A percentile compares a stretch with the other conserved stretches of the same genome.
Conservation (phyloP, 2,113 vertebrate genomes). For the Melospiza melodia region DNA sequence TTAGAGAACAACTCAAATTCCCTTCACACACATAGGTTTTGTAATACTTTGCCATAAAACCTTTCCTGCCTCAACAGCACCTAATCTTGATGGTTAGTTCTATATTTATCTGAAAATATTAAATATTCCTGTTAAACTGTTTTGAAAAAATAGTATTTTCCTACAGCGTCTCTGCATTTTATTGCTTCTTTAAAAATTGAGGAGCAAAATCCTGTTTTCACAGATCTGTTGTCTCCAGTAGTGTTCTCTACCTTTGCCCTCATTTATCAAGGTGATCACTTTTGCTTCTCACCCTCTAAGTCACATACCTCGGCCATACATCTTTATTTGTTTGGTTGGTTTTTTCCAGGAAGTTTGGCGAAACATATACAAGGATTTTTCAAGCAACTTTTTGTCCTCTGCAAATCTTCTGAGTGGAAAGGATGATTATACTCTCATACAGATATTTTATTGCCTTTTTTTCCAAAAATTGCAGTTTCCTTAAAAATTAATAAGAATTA, state of each 20-base stretch:
- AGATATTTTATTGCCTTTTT: background rate
- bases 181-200: background rate
- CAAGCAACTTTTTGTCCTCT: background rate
- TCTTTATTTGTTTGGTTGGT: background rate
- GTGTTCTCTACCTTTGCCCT: background rate
- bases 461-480: accelerated
- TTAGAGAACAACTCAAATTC: background rate
- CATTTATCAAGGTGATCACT: background rate
- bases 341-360: background rate
- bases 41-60: background rate
- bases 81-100: background rate
- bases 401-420: background rate
- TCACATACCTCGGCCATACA: background rate
- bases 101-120: background rate
- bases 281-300: background rate
- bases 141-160: background rate
- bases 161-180: background rate
- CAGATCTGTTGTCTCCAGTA: background rate
- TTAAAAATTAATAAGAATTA: background rate
- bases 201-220: background rate
- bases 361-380: background rate
- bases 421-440: background rate
- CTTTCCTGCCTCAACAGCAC: background rate
- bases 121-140: background rate
- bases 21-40: background rate